phyloP scores from a whole-genome alignment of 2,888 invertebrate genomes.

The Cloeon dipterum region DNA sequence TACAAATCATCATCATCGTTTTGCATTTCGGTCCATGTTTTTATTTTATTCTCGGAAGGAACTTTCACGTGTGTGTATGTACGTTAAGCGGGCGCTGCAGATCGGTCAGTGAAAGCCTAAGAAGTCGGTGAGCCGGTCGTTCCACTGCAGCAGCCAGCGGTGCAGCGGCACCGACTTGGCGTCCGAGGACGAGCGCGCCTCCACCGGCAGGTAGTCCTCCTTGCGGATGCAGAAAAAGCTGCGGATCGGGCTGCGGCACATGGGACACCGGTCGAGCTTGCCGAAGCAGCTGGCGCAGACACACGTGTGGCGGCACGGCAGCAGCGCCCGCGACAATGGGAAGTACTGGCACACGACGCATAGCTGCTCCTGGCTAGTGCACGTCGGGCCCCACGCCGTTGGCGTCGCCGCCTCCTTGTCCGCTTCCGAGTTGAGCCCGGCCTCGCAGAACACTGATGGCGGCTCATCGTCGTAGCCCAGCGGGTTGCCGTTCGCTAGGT shows the following conservation, averaged over 20 bases:
- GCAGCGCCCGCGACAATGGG: slow-evolving; percentile 50
- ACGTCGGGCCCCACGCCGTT: slow-evolving; percentile 5
- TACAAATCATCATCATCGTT: too few relatives aligned
- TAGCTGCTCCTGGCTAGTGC: slow-evolving; percentile 28
- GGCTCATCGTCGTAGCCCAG: slow-evolving; percentile 27
- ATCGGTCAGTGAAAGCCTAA: slow-evolving; percentile 34
- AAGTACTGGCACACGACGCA: slow-evolving; percentile 69
- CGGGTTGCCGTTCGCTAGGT: slow-evolving; percentile 45
- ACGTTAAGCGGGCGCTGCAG: too few relatives aligned
- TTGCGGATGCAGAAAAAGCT: slow-evolving; percentile 64
- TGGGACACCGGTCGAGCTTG: slow-evolving; percentile 63
- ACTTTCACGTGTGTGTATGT: too few relatives aligned
- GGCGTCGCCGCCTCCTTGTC: slow-evolving; percentile 15
- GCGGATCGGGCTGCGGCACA: slow-evolving; percentile 62
- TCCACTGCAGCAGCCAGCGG: slow-evolving; percentile 32
- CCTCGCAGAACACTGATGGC: slow-evolving; percentile 18
- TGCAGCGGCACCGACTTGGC: slow-evolving; percentile 3
- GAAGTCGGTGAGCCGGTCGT: slow-evolving; percentile 47
- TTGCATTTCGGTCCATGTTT: too few relatives aligned
- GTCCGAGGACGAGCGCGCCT: slow-evolving; percentile 3
- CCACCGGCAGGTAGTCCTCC: slow-evolving; percentile 40
- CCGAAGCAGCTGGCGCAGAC: slow-evolving; percentile 60
- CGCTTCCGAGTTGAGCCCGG: slow-evolving; percentile 25
- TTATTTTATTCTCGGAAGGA: too few relatives aligned
- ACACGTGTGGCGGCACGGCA: slow-evolving; percentile 71